Base-by-base conservation (phyloP, 1,140 invertebrate genomes). In the Brachionus calyciflorus region DNA sequence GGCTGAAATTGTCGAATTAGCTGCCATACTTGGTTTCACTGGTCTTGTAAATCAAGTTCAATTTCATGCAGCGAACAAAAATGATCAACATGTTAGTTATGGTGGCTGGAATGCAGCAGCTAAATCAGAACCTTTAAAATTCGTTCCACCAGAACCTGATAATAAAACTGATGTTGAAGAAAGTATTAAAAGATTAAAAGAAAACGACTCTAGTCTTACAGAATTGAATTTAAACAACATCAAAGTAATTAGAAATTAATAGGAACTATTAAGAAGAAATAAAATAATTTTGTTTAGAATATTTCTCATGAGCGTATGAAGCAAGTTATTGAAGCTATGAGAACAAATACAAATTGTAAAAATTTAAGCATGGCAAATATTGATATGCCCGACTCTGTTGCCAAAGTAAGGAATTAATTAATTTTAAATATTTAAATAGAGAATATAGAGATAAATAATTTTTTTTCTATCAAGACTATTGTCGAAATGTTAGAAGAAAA, bases 21-120 rank as follows among this genome's bases (percentile, higher is more conserved):
- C 96, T 82, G 95, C 94, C 87, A 96, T 98, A 85, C 88, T 98
- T 78, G 96, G 96, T 81, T 96, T 99, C 88, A 96, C 98, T 86
- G 98, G 95, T 63, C 97, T 99, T 92, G 92, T 99, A 90, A 99
- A 98, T 86, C 96, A 99, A 88, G 94, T 97, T 84, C 96, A 99
- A 85, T 99, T 97, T 86, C 94, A 98, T 86, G 94, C 95, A 65
- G 96, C 95, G 46, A 41, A 53, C 14, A 77, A 68, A 57, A 40
- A 14, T 37, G 69, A 73, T 19, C 9, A 10, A 7, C 37, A 12
- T 46, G n/a, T 51, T 12, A 46, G 9, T 37, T 60, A 19, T 21
- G 48, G 60, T 53, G 76, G 63, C 4, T 77, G 76, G 76, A 77
- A 69, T 30, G 63, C 93, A 80, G 91, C 95, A 79, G 97, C 94